phyloP scores from a whole-genome alignment of 2,888 invertebrate genomes.

The Lasioglossum figueresi region DNA sequence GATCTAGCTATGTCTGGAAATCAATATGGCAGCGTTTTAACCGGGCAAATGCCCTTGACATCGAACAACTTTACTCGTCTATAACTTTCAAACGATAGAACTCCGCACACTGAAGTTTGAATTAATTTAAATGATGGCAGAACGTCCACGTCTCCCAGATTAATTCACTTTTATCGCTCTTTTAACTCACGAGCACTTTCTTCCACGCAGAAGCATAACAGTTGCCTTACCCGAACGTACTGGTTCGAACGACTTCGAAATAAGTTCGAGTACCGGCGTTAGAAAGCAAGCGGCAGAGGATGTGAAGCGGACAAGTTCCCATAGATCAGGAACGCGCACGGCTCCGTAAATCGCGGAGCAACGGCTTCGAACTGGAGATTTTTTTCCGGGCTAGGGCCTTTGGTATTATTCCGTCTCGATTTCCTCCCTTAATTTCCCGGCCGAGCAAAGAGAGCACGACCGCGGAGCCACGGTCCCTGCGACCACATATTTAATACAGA shows the following conservation, averaged over 20 bases:
- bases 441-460: conserved; percentile 59
- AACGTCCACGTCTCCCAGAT: too few relatives aligned
- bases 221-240: not conserved
- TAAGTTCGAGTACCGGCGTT: not conserved
- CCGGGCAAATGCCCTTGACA: too few relatives aligned
- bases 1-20: too few relatives aligned
- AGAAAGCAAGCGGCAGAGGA: not conserved
- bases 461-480: conserved; percentile 31
- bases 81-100: too few relatives aligned
- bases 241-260: not conserved
- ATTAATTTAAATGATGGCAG: too few relatives aligned
- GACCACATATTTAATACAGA: conserved; percentile 79
- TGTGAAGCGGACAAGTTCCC: not conserved
- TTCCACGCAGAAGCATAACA: too few relatives aligned
- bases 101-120: too few relatives aligned
- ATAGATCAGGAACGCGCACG: not conserved
- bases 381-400: conserved; percentile 5
- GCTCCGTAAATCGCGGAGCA: conserved; percentile 25
- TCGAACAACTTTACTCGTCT: too few relatives aligned
- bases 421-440: conserved; percentile 66
- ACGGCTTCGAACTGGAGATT: conserved; percentile 5
- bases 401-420: conserved; percentile 64
- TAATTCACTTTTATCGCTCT: not conserved
- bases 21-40: too few relatives aligned
- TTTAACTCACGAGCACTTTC: not conserved